Base-by-base conservation (phyloP, 2,113 vertebrate genomes). In the Elachura formosa region DNA sequence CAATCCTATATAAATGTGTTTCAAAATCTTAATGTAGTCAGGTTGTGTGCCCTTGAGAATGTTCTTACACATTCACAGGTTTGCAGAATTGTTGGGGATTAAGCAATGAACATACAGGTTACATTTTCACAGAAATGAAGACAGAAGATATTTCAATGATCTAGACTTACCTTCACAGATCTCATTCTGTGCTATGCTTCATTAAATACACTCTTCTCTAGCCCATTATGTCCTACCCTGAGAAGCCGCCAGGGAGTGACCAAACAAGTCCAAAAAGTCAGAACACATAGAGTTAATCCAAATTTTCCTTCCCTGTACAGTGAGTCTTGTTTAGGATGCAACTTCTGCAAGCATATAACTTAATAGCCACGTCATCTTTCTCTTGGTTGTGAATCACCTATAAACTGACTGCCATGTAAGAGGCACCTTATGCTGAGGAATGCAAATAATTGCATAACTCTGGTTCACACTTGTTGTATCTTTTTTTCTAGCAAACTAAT, bases 101-200 rank as follows among this genome's bases (percentile, higher is more conserved):
- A 21, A 84, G 45, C 11, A 58, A 16, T 29, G 21, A 21, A 12
- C 12, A 25, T 12, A 49, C 0, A 7, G 38, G 16, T 14, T 48
- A 29, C 1, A 8, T 63, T 64, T 89, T 48, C 22, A 22, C 40
- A 64, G 45, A 80, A 83, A 54, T 23, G 4, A 48, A 61, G 20
- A 19, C 45, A 40, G 49, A 73, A 16, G 11, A 41, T 28, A 2
- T 41, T 80, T n/a, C 7, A 28, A 26, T 0, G 0, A 74, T 12
- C 7, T 66, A 33, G 24, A 19, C 6, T 29, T 58, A 23, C 5
- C 25, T 81, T 52, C 25, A 26, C 11, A 61, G 41, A 12, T 17
- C 14, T 87, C n/a, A 23, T 8, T 5, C 7, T 33, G 22, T 12
- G 5, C 6, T 84, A 7, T 12, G 3, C 25, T 71, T 56, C 18